A percentile compares a stretch with the other conserved stretches of the same genome.
Conservation (phyloP, 2,888 invertebrate species). For the Rhopalosiphum nymphaeae region DNA sequence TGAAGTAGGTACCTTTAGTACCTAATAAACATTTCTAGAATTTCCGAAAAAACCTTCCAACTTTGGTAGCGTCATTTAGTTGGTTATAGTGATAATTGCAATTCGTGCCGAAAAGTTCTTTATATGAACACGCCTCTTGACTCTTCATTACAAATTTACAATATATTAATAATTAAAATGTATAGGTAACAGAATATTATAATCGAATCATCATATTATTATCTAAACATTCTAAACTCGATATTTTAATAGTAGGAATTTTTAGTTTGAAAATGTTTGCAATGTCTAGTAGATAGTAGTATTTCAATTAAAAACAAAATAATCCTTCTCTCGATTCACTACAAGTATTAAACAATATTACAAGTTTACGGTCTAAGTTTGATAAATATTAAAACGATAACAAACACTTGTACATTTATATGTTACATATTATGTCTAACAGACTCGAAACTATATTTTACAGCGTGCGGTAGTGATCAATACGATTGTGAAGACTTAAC, state of each 20-base stretch:
- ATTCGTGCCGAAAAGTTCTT: not conserved
- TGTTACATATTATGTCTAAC: not conserved
- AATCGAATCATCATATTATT: not conserved
- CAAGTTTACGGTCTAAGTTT: not conserved
- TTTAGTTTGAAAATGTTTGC: not conserved
- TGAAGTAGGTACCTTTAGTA: not conserved
- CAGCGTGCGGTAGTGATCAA: slow-evolving; percentile 75
- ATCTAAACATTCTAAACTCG: not conserved
- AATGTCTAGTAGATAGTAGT: not conserved
- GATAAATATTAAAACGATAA: not conserved
- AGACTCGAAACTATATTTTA: not conserved
- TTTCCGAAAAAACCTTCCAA: not conserved
- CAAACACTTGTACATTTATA: not conserved
- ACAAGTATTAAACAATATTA: not conserved
- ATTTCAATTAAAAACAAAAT: not conserved
- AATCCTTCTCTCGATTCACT: not conserved
- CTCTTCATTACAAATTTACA: not conserved
- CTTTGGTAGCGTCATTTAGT: not conserved
- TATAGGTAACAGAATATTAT: not conserved
- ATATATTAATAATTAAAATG: not conserved
- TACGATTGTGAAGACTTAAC: slow-evolving; percentile 90
- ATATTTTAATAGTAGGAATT: not conserved
- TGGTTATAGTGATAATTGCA: not conserved
- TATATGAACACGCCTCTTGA: not conserved
- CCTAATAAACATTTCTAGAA: not conserved